Percentiles rank a stretch among this genome's conserved stretches.
Conservation (phyloP, 2,797 vertebrate genomes). For the Botia kubotai region DNA sequence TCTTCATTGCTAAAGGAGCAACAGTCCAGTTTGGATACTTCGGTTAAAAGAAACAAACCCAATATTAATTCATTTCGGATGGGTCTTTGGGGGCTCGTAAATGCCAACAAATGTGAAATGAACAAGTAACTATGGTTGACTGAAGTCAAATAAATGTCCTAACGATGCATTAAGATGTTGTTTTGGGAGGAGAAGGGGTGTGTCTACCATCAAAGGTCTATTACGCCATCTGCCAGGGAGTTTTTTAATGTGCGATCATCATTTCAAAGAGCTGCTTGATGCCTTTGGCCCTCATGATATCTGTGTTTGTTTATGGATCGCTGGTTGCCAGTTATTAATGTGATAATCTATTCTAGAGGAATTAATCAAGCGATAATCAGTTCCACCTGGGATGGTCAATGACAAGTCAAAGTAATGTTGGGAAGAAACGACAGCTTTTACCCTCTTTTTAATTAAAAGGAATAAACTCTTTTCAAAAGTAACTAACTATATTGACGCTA, state of each 20-base stretch:
- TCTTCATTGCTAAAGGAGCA: not conserved
- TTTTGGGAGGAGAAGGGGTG: conserved; percentile 12
- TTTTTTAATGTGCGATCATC: conserved; percentile 22
- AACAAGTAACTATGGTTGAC: conserved; percentile 2
- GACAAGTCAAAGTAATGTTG: not conserved
- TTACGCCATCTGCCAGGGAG: conserved; percentile 42
- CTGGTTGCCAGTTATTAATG: conserved; percentile 22
- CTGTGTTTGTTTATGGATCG: conserved; percentile 14
- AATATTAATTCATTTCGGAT: not conserved
- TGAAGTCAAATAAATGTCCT: not conserved
- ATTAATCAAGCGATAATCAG: conserved; percentile 18
- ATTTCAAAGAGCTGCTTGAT: conserved; percentile 13
- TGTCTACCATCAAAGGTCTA: conserved; percentile 33
- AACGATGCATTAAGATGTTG: conserved; percentile 29
- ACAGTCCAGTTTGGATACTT: too few relatives aligned
- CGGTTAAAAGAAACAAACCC: not conserved
- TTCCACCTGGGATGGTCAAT: conserved; percentile 12
- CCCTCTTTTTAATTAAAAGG: too few relatives aligned
- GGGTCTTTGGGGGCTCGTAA: not conserved
- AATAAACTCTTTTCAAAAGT: too few relatives aligned
- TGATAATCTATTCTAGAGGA: conserved; percentile 32
- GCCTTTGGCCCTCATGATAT: not conserved
- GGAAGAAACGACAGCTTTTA: not conserved
- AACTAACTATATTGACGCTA: too few relatives aligned
- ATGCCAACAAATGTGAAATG: conserved; percentile 14